A percentile compares a stretch with the other conserved stretches of the same genome.
Evolutionary conservation across 2,888 invertebrate species (phyloP).

Genomic region (Amblyjoppa fuscipennis): DNA sequence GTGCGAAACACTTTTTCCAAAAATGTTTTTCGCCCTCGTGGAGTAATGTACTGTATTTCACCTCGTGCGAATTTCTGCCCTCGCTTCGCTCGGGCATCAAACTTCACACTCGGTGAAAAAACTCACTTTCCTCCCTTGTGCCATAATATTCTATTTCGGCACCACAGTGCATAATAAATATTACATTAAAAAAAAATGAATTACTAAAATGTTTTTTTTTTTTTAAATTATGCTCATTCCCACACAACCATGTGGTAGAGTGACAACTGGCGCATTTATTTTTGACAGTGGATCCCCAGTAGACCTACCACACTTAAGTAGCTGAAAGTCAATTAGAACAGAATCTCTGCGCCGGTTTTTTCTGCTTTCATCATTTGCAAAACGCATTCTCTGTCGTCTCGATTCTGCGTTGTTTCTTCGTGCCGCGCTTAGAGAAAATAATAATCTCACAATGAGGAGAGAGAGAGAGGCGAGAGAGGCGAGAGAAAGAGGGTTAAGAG

Average conservation of each 20-base stretch:
- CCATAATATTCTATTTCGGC: no score
- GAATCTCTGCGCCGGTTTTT: neutral
- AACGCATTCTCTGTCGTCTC: neutral
- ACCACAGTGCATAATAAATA: no score
- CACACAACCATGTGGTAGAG: neutral
- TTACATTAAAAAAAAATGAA: no score
- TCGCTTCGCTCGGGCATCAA: no score
- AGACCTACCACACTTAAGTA: neutral
- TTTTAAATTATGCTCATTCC: neutral
- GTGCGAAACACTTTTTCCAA: no score
- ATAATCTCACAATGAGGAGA: constrained; percentile 75
- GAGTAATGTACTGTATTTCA: no score
- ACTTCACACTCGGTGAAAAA: no score
- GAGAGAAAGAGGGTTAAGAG: constrained; percentile 3
- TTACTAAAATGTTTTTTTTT: neutral
- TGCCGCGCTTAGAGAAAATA: constrained; percentile 43
- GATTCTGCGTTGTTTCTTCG: neutral
- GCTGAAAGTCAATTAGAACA: neutral
- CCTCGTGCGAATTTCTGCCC: no score
- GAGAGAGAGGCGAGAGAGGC: constrained; percentile 73
- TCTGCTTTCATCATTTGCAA: neutral
- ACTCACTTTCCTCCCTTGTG: no score
- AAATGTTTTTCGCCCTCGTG: no score
- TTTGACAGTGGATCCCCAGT: neutral
- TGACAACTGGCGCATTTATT: neutral